These are phyloP conservation scores for Amia ocellicauda DNA, from an alignment of 2,113 vertebrate species.

Conservation along the genomic window DNA sequence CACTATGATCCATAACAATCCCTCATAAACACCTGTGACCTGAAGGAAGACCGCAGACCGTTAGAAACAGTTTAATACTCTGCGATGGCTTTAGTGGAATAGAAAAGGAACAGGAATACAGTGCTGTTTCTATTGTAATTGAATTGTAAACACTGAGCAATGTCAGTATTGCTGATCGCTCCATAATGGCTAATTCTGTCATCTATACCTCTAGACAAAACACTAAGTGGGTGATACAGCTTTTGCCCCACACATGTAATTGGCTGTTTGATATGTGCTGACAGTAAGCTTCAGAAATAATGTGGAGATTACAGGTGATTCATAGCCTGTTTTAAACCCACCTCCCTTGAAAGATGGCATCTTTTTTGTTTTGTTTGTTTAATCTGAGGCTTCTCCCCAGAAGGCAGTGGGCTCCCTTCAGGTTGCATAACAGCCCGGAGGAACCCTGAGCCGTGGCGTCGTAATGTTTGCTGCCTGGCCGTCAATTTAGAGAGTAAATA, in stretches of 20 bases:
- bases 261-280: slow-evolving; percentile 11
- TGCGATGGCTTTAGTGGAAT: too few species aligned
- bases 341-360: background rate
- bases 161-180: background rate
- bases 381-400: background rate
- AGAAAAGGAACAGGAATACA: too few species aligned
- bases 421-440: background rate
- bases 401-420: background rate
- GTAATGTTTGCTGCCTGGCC: too few species aligned
- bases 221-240: background rate
- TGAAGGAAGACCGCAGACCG: too few species aligned
- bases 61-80: too few species aligned
- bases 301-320: background rate
- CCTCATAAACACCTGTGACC: too few species aligned
- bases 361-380: too few species aligned
- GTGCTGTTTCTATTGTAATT: background rate
- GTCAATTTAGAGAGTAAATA: too few species aligned
- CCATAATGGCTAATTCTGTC: background rate
- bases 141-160: too few species aligned
- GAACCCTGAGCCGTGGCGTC: background rate
- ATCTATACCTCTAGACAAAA: background rate
- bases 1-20: too few species aligned
- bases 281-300: slow-evolving; percentile 1
- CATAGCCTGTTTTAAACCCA: background rate
- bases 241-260: background rate